phyloP scores from a whole-genome alignment of 2,113 vertebrate genomes.

The Crotalus tigris region DNA sequence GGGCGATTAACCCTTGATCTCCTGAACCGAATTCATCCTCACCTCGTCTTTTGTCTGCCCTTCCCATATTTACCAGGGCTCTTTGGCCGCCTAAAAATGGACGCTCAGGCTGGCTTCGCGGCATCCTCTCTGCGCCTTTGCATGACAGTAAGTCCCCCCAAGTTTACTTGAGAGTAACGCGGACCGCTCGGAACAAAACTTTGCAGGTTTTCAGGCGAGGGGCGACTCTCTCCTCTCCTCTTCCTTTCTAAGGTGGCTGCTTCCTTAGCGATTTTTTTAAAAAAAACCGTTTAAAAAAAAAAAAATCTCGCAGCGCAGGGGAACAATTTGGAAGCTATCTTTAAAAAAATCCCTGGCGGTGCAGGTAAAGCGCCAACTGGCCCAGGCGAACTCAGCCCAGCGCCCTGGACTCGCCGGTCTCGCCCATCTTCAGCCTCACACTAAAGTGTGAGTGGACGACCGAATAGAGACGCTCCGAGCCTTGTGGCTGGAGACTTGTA shows the following conservation, averaged over 20 bases:
- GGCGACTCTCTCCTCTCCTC: not conserved
- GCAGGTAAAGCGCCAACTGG: conserved; percentile 61
- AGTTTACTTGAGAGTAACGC: not conserved
- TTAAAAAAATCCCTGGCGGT: conserved; percentile 23
- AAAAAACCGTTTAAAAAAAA: not conserved
- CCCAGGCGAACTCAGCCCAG: conserved; percentile 43
- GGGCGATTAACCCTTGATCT: conserved; percentile 78
- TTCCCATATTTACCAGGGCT: conserved; percentile 38
- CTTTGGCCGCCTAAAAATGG: conserved; percentile 54
- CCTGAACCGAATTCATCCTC: conserved; percentile 57
- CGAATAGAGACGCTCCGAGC: conserved; percentile 44
- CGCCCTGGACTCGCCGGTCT: conserved; percentile 28
- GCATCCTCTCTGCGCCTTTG: not conserved
- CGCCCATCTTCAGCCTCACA: conserved; percentile 61
- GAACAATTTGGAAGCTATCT: conserved; percentile 35
- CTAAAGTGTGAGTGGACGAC: conserved; percentile 31
- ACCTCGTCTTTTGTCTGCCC: conserved; percentile 44
- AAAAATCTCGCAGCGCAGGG: conserved; percentile 51
- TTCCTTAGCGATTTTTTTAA: too few species aligned
- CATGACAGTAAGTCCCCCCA: not conserved
- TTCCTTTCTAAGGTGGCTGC: not conserved
- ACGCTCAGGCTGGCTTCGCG: conserved; percentile 48
- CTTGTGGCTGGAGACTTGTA: conserved; percentile 52
- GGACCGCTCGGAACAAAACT: not conserved
- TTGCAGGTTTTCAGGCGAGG: not conserved